Percentiles rank a stretch among this genome's conserved stretches.
Conservation (phyloP, 2,113 vertebrate species). For the Pseudopodoces humilis region DNA sequence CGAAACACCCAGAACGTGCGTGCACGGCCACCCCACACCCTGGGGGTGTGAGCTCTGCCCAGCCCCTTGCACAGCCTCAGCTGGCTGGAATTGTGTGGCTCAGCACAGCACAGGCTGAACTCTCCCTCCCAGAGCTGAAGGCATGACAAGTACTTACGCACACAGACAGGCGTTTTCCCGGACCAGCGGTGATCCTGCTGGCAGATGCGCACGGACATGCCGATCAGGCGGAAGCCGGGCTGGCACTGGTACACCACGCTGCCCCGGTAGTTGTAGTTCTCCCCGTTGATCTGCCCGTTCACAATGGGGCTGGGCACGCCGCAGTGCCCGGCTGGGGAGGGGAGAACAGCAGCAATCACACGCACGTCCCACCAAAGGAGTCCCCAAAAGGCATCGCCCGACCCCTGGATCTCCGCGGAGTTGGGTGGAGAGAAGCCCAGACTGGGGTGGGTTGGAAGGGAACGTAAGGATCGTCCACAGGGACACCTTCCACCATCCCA, state of each 20-base stretch:
- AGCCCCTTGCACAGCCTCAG: too few species aligned
- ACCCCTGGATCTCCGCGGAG: accelerated
- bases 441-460: neutral
- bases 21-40: accelerated
- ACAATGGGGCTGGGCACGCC: conserved; percentile 91
- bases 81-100: too few species aligned
- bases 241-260: conserved; percentile 97
- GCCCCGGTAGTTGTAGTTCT: conserved; percentile 95
- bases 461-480: neutral
- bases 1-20: accelerated
- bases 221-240: conserved; percentile 94
- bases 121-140: neutral
- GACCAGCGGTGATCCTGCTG: conserved; percentile 98
- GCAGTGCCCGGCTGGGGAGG: conserved; percentile 86
- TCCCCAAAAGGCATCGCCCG: accelerated
- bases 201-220: conserved; percentile 95
- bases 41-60: accelerated
- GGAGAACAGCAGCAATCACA: neutral
- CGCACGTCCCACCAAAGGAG: accelerated
- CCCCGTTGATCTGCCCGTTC: conserved; percentile 93
- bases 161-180: conserved; percentile 92
- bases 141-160: conserved; percentile 85
- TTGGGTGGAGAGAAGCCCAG: accelerated
- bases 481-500: neutral
- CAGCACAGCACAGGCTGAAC: neutral